phyloP scores from a whole-genome alignment of 2,797 vertebrate genomes.

The Protonibea diacanthus region DNA sequence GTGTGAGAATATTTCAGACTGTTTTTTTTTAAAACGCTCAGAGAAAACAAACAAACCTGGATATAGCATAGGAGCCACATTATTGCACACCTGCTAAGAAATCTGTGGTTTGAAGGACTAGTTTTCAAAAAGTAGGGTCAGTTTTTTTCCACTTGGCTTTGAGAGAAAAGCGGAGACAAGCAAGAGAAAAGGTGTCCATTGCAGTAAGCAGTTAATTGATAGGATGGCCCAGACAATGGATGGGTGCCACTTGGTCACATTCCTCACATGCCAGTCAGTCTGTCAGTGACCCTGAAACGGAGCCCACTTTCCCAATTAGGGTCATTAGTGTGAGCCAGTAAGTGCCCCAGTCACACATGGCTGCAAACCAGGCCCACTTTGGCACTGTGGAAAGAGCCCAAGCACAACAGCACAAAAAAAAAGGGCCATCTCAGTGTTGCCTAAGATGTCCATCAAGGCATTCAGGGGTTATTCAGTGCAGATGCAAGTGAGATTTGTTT shows the following conservation, averaged over 20 bases:
- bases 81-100: not conserved
- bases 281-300: constrained; percentile 81
- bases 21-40: not conserved
- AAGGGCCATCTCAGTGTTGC: constrained; percentile 34
- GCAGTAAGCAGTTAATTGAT: constrained; percentile 68
- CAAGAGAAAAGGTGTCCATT: constrained; percentile 54
- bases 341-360: constrained; percentile 83
- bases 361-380: constrained; percentile 77
- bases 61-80: constrained; percentile 1
- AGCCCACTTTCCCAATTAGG: constrained; percentile 87
- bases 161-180: constrained; percentile 37
- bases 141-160: constrained; percentile 35
- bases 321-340: constrained; percentile 81
- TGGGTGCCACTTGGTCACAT: constrained; percentile 76
- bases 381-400: constrained; percentile 71
- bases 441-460: constrained; percentile 58
- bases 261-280: constrained; percentile 82
- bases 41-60: not conserved
- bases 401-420: constrained; percentile 67
- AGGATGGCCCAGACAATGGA: constrained; percentile 68
- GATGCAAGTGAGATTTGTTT: constrained; percentile 42
- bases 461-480: constrained; percentile 33
- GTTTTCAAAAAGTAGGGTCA: constrained; percentile 6
- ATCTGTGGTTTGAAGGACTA: constrained; percentile 8
- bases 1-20: constrained; percentile 22